A percentile compares a stretch with the other conserved stretches of the same genome.
These are phyloP conservation scores for Subacronicta megacephala DNA, from an alignment of 2,888 invertebrate genomes.

Conservation along the genomic window DNA sequence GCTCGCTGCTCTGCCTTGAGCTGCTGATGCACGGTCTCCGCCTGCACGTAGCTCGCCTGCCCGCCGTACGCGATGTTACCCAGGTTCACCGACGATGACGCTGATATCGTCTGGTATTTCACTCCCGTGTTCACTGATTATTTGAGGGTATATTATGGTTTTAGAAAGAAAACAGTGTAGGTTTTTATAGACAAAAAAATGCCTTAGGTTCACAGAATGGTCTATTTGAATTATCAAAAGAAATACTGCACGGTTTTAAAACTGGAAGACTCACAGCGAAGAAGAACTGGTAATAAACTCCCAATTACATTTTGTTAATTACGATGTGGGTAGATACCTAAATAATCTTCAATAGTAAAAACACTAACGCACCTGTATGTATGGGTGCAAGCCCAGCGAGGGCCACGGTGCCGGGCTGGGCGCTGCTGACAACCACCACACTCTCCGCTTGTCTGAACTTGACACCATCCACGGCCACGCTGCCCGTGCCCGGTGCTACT, in stretches of 20 bases:
- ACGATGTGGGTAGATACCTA: slow-evolving; percentile 2
- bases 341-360: slow-evolving; percentile 6
- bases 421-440: slow-evolving; percentile 84
- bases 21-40: slow-evolving; percentile 73
- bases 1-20: slow-evolving; percentile 75
- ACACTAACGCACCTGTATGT: slow-evolving; percentile 74
- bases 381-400: slow-evolving; percentile 81
- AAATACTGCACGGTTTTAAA: too few species aligned
- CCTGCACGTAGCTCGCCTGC: slow-evolving; percentile 76
- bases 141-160: slow-evolving; percentile 1
- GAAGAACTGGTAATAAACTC: too few species aligned
- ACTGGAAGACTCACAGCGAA: too few species aligned
- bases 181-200: too few species aligned
- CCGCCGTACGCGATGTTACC: slow-evolving; percentile 85
- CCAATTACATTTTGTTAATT: too few species aligned
- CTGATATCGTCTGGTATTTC: slow-evolving; percentile 86
- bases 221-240: too few species aligned
- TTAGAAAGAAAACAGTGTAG: too few species aligned
- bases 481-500: slow-evolving; percentile 69
- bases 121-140: slow-evolving; percentile 83
- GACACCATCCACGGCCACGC: slow-evolving; percentile 83
- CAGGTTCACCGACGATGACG: slow-evolving; percentile 82
- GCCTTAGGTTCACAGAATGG: too few species aligned
- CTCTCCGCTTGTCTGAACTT: slow-evolving; percentile 91
- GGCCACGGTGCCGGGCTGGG: slow-evolving; percentile 86